Evolutionary conservation across 2,797 vertebrate genomes (phyloP).

Genomic region (Pogoniulus pusillus): DNA sequence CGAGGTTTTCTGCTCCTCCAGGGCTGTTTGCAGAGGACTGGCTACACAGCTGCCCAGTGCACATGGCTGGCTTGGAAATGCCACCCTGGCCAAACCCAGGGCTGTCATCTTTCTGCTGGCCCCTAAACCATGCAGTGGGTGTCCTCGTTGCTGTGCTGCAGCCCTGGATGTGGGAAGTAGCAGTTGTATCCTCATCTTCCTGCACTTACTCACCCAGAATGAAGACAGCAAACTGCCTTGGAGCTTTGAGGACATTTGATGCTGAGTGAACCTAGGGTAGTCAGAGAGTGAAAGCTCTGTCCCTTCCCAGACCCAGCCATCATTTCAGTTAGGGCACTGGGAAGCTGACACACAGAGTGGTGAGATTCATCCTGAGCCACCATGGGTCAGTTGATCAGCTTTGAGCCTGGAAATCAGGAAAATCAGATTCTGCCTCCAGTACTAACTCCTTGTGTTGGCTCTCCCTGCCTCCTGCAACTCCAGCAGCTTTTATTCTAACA

Average conservation of each 20-base stretch:
- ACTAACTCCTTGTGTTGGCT: not conserved
- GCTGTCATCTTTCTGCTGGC: not conserved
- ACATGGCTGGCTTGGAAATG: not conserved
- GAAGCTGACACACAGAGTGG: not conserved
- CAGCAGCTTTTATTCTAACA: not conserved
- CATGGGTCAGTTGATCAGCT: not conserved
- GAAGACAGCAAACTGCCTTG: not conserved
- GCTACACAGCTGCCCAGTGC: not conserved
- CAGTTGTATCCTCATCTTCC: not conserved
- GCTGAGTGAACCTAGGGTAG: not conserved
- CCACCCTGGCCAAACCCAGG: not conserved
- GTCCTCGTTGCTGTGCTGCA: accelerated
- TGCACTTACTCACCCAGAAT: not conserved
- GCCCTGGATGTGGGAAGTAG: not conserved
- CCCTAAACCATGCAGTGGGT: accelerated
- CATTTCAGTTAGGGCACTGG: not conserved
- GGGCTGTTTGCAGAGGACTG: not conserved
- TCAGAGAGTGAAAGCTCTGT: not conserved
- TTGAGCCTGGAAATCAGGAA: not conserved
- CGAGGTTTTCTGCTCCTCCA: not conserved
- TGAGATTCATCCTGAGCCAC: not conserved
- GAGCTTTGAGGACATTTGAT: not conserved
- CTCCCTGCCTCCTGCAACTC: not conserved
- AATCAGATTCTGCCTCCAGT: not conserved
- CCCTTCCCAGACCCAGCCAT: not conserved